Evolutionary conservation across 2,797 vertebrate species (phyloP).

Genomic region (Rhabdophis nuchalis): DNA sequence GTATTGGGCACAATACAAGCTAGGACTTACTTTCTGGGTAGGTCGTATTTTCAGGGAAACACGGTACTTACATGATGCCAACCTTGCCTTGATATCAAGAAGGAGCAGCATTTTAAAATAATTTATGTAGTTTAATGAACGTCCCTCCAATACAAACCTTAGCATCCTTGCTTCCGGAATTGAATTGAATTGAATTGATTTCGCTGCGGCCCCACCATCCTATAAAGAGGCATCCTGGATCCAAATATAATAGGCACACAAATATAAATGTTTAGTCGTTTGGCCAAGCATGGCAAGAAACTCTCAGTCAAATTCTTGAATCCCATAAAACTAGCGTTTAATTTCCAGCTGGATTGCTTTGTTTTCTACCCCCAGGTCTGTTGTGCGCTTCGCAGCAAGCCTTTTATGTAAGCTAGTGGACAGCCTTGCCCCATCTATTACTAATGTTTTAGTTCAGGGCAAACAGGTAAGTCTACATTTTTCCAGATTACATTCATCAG

Average conservation of each 20-base stretch:
- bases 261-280: conserved; percentile 25
- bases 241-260: background rate
- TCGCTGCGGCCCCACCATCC: background rate
- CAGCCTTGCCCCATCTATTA: conserved; percentile 99
- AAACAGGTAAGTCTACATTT: conserved; percentile 92
- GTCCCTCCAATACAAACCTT: conserved; percentile 30
- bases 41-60: too few species aligned
- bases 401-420: conserved; percentile 99
- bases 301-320: conserved; percentile 34
- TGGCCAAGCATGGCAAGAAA: conserved; percentile 25
- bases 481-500: conserved; percentile 56
- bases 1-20: too few species aligned
- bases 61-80: background rate
- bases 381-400: conserved; percentile 95
- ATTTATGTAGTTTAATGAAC: conserved; percentile 53
- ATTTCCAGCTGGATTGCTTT: conserved; percentile 80
- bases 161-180: conserved; percentile 19
- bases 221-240: conserved; percentile 5
- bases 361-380: conserved; percentile 91
- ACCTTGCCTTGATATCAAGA: conserved; percentile 32
- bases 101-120: conserved; percentile 24
- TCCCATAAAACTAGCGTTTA: conserved; percentile 63
- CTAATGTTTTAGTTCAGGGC: conserved; percentile 99
- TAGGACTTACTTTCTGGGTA: too few species aligned
- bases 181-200: conserved; percentile 28